These are phyloP conservation scores for Ochropacha duplaris DNA, from an alignment of 2,888 invertebrate genomes.

Conservation along the genomic window DNA sequence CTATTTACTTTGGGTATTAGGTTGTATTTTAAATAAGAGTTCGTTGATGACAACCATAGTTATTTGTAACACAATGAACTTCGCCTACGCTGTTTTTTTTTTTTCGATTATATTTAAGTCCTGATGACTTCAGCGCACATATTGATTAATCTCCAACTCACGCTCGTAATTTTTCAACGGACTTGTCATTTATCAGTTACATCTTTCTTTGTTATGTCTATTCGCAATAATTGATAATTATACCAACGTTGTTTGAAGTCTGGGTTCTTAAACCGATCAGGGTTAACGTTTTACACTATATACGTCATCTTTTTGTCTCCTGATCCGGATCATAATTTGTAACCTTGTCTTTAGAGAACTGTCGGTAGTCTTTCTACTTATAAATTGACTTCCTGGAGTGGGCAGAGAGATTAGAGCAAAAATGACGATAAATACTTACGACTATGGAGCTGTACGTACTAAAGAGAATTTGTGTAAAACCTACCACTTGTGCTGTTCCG, in stretches of 20 bases:
- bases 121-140: slow-evolving; percentile 22
- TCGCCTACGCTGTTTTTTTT: slow-evolving; percentile 5
- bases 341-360: not conserved
- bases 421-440: not conserved
- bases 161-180: slow-evolving; percentile 49
- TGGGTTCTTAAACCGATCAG: not conserved
- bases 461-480: too few relatives aligned
- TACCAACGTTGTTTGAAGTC: not conserved
- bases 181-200: slow-evolving; percentile 23
- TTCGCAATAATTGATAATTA: slow-evolving; percentile 24
- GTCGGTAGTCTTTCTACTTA: not conserved
- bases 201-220: slow-evolving; percentile 19
- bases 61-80: slow-evolving; percentile 4
- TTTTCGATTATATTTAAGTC: slow-evolving; percentile 12
- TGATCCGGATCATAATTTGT: not conserved
- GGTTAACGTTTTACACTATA: not conserved
- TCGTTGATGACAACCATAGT: slow-evolving; percentile 4
- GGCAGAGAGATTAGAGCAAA: not conserved
- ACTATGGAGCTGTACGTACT: not conserved
- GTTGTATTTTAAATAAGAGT: not conserved
- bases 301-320: not conserved
- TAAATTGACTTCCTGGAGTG: not conserved
- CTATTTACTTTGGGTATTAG: not conserved
- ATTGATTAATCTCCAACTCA: slow-evolving; percentile 49
- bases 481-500: too few relatives aligned